Evolutionary conservation across 2,888 invertebrate species (phyloP), one percentile per base, ranked within the genome.

Genomic region (Uropetala carovei): DNA sequence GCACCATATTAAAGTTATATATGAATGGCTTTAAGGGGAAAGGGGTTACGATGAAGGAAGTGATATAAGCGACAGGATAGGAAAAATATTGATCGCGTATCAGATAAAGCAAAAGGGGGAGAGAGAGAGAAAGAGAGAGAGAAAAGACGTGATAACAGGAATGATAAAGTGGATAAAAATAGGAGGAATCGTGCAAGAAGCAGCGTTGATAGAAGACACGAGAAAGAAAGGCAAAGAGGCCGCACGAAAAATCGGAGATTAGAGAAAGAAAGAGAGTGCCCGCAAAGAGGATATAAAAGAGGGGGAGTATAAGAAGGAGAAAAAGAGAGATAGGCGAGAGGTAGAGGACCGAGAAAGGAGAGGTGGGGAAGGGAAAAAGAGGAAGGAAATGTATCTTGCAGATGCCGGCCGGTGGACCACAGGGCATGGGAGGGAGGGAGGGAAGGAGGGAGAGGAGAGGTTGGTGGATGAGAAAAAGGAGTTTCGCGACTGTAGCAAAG

Each of bases 91-190:
- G 43, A 43, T 43, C 43, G 43, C 43, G 43, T 43, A 43, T 43
- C 43, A 43, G 43, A 43, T 43, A 43, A 94, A 94, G 93, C 93
- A 89, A 91, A 92, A 89, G 83, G 92, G 93, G 92, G 92, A 93
- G 85, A 92, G 43, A 93, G 93, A 93, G 93, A 93, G 93, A 93
- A 89, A 92, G 92, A 93, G 85, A 92, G 43, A 93, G 93, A 93
- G 93, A 93, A 93, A 93, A 89, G 93, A 92, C 92, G 85, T 89
- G 92, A 81, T 92, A 64, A 60, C 56, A 64, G 85, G 91, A 92
- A 18, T 58, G 85, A 56, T 58, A 86, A 84, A 93, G 91, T 60
- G 43, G 43, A 43, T 43, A 43, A 43, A n/a, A 43, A 43, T 22
- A 81, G 84, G 89, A 92, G 58, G 84, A 85, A 68, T 68, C 68